Evolutionary conservation across 2,113 vertebrate genomes (phyloP), one percentile per base, ranked within the genome.

Genomic region (Trichomycterus rosablanca): DNA sequence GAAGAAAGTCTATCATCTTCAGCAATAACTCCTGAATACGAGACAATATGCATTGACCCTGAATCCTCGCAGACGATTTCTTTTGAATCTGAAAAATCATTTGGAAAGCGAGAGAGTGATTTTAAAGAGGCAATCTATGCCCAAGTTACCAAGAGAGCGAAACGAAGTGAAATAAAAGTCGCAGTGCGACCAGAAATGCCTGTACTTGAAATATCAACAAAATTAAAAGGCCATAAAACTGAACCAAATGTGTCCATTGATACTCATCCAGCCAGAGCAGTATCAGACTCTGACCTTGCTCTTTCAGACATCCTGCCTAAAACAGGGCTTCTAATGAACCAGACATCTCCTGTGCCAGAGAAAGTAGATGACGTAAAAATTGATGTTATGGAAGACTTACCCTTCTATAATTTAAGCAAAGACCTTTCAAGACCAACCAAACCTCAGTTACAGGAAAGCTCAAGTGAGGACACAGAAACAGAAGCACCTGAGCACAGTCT

Each of bases 91-190:
- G 84, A 84, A 49, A 85, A 59, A 63, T 73, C 83, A 54, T 70
- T 75, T 54, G 74, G 46, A 46, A 79, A 78, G 52, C 63, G 77
- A 23, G 76, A 77, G 50, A 83, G 80, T 34, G 84, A 83, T 5
- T 44, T 61, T 4, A 83, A 84, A 16, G 87, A 89, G 56, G 86
- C 86, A 32, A 89, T 89, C 67, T 89, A 89, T 14, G 87, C 87
- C 26, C 87, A 89, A 67, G 87, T 89, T 23, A 89, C 87, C 44
- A 89, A 89, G 53, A 80, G 83, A 19, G 85, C 85, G 26, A 89
- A 86, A 77, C 86, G 84, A 63, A 79, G 76, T 12, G 86, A 89
- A 72, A 84, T 85, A 39, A 89, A 86, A 70, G 77, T 89, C 11
- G n/a, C n/a, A n/a, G n/a, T n/a, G n/a, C n/a, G n/a, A n/a, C n/a